Percentiles rank a stretch among this genome's conserved stretches.
Evolutionary conservation across 2,888 invertebrate species (phyloP).

Genomic region (Tineola bisselliella): DNA sequence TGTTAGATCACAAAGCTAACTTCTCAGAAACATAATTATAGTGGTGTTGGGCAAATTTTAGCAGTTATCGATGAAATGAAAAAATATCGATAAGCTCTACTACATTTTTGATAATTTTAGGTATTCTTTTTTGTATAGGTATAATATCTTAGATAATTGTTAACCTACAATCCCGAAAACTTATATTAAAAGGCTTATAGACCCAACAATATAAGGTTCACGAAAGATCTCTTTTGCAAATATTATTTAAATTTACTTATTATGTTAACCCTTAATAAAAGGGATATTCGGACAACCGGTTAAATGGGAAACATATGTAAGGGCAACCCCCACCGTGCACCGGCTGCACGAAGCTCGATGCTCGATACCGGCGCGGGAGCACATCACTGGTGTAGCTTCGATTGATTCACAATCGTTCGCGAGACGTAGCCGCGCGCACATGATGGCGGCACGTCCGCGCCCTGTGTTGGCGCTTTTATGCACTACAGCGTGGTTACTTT

Average conservation of each 20-base stretch:
- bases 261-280: not conserved
- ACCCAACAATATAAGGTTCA: too few relatives aligned
- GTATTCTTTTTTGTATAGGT: too few relatives aligned
- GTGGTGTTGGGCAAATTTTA: not conserved
- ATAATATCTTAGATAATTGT: too few relatives aligned
- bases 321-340: not conserved
- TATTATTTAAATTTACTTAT: not conserved
- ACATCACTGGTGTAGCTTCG: not conserved
- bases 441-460: conserved; percentile 44
- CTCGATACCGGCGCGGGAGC: not conserved
- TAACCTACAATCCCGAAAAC: too few relatives aligned
- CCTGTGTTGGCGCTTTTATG: not conserved
- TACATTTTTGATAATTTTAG: too few relatives aligned
- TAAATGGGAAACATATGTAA: not conserved
- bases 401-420: conserved; percentile 38
- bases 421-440: conserved; percentile 41
- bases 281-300: not conserved
- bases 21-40: not conserved
- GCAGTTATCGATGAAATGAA: not conserved
- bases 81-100: too few relatives aligned
- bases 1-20: not conserved
- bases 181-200: too few relatives aligned
- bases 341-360: not conserved
- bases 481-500: conserved; percentile 24
- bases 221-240: too few relatives aligned